Percentiles rank a stretch among this genome's conserved stretches.
These are phyloP conservation scores for Drosophila saltans DNA, from an alignment of 1,140 invertebrate species.

Conservation along the genomic window DNA sequence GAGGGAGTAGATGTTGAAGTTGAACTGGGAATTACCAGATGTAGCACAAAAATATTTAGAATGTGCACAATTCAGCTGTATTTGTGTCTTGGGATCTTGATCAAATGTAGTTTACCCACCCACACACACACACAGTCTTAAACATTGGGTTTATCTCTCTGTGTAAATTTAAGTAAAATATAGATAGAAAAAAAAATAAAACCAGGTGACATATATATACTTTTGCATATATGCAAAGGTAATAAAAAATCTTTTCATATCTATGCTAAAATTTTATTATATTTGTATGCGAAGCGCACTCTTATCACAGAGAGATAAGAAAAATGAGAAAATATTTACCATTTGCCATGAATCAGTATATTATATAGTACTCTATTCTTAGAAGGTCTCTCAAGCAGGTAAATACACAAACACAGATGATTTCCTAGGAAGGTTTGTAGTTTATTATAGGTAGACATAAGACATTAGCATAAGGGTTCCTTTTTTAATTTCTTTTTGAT, in stretches of 20 bases:
- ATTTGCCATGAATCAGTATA: background rate
- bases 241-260: slow-evolving; percentile 6
- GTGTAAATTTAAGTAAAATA: no score
- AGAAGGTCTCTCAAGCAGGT: background rate
- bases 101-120: slow-evolving; percentile 9
- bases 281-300: background rate
- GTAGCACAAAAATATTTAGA: slow-evolving; percentile 13
- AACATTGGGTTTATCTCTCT: slow-evolving; percentile 22
- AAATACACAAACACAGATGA: slow-evolving; percentile 4
- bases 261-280: slow-evolving; percentile 15
- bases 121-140: slow-evolving; percentile 7
- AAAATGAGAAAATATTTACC: slow-evolving; percentile 11
- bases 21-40: slow-evolving; percentile 5
- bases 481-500: no score
- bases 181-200: background rate
- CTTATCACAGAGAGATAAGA: slow-evolving; percentile 5
- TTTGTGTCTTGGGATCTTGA: background rate
- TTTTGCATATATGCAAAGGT: background rate
- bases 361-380: background rate
- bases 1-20: background rate
- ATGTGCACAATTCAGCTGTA: background rate
- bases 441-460: no score
- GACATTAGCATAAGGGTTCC: no score
- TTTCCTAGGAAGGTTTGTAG: background rate
- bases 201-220: slow-evolving; percentile 6